Base-by-base conservation (phyloP, 2,888 invertebrate species). In the Nematopogon swammerdamellus region DNA sequence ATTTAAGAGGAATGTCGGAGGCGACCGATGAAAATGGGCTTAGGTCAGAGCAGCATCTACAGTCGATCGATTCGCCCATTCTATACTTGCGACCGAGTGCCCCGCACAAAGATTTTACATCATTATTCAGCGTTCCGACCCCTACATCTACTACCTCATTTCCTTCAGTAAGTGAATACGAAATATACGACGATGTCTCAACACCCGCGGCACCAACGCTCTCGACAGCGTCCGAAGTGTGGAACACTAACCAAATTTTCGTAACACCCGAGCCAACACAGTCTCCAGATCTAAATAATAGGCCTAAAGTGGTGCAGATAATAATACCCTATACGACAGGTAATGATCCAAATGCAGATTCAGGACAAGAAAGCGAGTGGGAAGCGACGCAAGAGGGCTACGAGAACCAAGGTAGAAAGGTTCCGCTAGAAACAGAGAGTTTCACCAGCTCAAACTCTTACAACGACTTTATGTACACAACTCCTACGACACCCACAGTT, bases 291-390 rank as follows among this genome's bases (percentile, higher is more conserved):
- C 59, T 57, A 51, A 63, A 58, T n/a, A 82, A 82, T 58, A 80
- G 80, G 58, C 80, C 83, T 5, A 86, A 87, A 63, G 81, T 87
- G 64, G 83, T 88, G 6, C 92, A 92, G 71, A 89, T 92, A 49
- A 89, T 92, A 49, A 87, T 92, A 52, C 92, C 92, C 0, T 92
- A 92, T 58, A 88, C 87, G 2, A 86, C 84, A 10, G 65, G 65
- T 64, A 56, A 53, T 17, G 18, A 18, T 18, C 57, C 19, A 59
- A 64, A 66, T 53, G 62, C 63, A 19, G 63, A 67, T 36, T 14
- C 8, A 14, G 14, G 36, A 14, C 36, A 36, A 36, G 36, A 14
- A 3, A 36, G 3, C 36, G 11, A 36, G 3, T 36, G 36, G 36
- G 36, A 3, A 3, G 8, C 11, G 11, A 3, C n/a, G n/a, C 4